Percentiles rank a stretch among this genome's conserved stretches.
Conservation (phyloP, 2,888 invertebrate species). For the Plebejus melissa region DNA sequence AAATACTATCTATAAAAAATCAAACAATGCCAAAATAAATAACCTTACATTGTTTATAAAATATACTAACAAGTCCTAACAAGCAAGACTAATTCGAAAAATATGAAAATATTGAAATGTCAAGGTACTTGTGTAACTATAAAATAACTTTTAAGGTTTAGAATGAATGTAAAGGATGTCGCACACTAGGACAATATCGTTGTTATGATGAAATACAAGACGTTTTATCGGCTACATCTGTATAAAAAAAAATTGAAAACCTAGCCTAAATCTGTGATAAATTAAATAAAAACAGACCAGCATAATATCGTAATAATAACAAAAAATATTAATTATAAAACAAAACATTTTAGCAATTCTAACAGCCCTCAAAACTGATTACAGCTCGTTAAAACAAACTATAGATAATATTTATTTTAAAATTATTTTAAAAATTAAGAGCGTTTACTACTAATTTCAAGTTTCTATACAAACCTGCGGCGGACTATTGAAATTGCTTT, state of each 20-base stretch:
- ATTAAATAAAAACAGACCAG: too few relatives aligned
- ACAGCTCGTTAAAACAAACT: not conserved
- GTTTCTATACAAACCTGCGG: too few relatives aligned
- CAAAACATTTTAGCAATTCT: not conserved
- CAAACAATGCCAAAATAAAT: not conserved
- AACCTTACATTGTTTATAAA: not conserved
- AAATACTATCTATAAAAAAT: too few relatives aligned
- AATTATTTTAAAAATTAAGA: too few relatives aligned
- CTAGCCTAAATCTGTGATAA: too few relatives aligned
- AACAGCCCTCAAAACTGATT: not conserved
- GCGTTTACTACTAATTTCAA: too few relatives aligned
- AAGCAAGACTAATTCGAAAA: constrained; percentile 18
- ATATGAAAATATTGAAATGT: constrained; percentile 17
- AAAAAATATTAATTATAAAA: not conserved
- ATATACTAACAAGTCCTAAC: constrained; percentile 6
- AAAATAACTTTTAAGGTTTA: constrained; percentile 9
- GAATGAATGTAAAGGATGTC: not conserved
- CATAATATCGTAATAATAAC: not conserved
- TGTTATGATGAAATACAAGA: too few relatives aligned
- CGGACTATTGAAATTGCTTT: too few relatives aligned
- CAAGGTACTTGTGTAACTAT: not conserved
- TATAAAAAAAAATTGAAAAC: too few relatives aligned
- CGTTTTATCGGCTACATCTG: too few relatives aligned
- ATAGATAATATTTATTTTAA: too few relatives aligned
- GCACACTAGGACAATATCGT: not conserved